Evolutionary conservation across 2,797 vertebrate genomes (phyloP).

Genomic region (Crocodylus rhombifer): DNA sequence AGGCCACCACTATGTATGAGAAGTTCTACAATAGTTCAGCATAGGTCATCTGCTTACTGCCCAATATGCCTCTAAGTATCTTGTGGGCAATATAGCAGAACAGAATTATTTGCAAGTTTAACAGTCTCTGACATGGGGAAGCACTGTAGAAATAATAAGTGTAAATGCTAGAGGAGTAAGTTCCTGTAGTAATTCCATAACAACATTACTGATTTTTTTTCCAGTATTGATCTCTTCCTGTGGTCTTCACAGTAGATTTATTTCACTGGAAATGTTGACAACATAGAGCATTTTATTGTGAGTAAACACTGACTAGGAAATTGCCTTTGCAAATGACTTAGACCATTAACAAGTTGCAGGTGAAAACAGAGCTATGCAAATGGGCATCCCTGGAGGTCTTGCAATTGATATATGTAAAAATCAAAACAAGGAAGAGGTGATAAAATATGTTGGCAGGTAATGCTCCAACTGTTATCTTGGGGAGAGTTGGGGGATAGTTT

Average conservation of each 20-base stretch:
- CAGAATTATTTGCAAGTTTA: not conserved
- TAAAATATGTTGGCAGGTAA: not conserved
- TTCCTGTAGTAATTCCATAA: not conserved
- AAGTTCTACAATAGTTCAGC: not conserved
- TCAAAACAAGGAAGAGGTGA: not conserved
- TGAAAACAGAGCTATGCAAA: not conserved
- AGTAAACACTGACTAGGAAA: conserved; percentile 37
- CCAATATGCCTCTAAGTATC: not conserved
- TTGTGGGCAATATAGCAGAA: not conserved
- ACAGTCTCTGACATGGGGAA: conserved; percentile 17
- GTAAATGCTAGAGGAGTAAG: conserved; percentile 7
- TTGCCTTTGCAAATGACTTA: conserved; percentile 35
- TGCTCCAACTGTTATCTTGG: not conserved
- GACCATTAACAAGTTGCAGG: conserved; percentile 3
- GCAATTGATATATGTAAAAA: not conserved
- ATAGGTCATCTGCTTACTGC: not conserved
- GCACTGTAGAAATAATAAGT: not conserved
- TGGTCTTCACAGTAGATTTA: conserved; percentile 41
- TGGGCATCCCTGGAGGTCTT: not conserved
- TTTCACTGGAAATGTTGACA: conserved; percentile 53
- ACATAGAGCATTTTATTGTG: conserved; percentile 2
- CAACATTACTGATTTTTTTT: conserved; percentile 42
- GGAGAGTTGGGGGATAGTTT: not conserved
- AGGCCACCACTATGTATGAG: not conserved
- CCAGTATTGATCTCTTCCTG: conserved; percentile 41